Evolutionary conservation across 2,888 invertebrate genomes (phyloP), one percentile per base, ranked within the genome.

Genomic region (Melolontha melolontha): DNA sequence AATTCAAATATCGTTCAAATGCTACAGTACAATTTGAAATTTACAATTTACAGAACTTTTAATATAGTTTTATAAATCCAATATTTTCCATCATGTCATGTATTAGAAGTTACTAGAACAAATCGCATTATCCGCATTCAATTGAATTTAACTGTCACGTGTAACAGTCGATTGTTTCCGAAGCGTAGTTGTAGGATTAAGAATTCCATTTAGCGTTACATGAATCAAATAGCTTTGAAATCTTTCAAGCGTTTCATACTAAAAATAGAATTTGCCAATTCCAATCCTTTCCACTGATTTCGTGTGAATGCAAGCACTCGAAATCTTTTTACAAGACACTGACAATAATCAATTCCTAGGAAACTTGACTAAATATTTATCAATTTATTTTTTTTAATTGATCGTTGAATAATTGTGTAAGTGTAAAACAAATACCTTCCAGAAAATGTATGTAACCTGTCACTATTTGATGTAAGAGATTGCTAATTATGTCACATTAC

Each of bases 121-220:
- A 57, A 57, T 57, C n/a, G n/a, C 57, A 57, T 57, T 41, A 42
- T 34, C 11, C 12, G 16, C 12, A 42, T 41, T 16, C 27, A 42
- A 57, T 42, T 42, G 42, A 17, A 27, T 55, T 41, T 57, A 27
- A n/a, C 27, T 57, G 42, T 41, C 42, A 27, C 57, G 42, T 44
- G 55, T 41, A 57, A 27, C 41, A 41, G 42, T n/a, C n/a, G 12
- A 27, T 41, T 42, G 57, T 57, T 57, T 17, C 22, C 29, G 42
- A 42, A 42, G 42, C 22, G 39, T 42, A 27, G 22, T 27, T 12
- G 29, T 27, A 16, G 27, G 42, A 57, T 57, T 57, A 17, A 42
- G 42, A 57, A 41, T 57, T 11, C 27, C 42, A 41, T 57, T 57
- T 57, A 42, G 17, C 22, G 41, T 27, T 57, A 41, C 42, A 22